Conservation (phyloP, 1,140 invertebrate genomes). For the Drosophila sp. region DNA sequence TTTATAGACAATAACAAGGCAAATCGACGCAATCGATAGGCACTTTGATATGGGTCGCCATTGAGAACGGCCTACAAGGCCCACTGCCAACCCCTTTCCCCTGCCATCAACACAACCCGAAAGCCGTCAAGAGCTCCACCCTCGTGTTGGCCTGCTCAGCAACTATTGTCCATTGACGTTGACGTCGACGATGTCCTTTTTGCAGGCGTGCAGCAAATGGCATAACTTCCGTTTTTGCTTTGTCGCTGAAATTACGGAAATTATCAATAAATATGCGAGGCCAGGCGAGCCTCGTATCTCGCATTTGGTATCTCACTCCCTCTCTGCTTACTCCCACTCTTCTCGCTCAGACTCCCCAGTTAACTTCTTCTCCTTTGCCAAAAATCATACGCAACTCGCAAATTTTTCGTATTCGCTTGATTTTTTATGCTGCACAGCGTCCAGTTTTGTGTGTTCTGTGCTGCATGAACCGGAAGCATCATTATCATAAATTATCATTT, state of each 20-base stretch:
- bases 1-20: constrained; percentile 75
- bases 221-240: constrained; percentile 81
- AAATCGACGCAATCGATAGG: constrained; percentile 77
- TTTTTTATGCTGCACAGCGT: constrained; percentile 59
- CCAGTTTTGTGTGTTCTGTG: constrained; percentile 52
- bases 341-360: not conserved
- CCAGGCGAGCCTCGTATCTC: constrained; percentile 26
- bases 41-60: constrained; percentile 70
- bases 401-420: constrained; percentile 58
- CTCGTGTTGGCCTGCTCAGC: not conserved
- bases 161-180: constrained; percentile 67
- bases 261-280: constrained; percentile 84
- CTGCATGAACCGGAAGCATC: constrained; percentile 79
- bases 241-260: constrained; percentile 77
- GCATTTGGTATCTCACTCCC: too few species aligned
- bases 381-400: constrained; percentile 53
- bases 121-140: not conserved
- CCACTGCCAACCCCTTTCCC: too few species aligned
- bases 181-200: constrained; percentile 57
- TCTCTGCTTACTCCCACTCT: not conserved
- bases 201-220: constrained; percentile 78
- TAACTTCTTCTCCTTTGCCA: not conserved
- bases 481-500: constrained; percentile 85
- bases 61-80: constrained; percentile 19
- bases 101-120: not conserved